Conservation (phyloP, 2,888 invertebrate species). For the Aspidiotus destructor region DNA sequence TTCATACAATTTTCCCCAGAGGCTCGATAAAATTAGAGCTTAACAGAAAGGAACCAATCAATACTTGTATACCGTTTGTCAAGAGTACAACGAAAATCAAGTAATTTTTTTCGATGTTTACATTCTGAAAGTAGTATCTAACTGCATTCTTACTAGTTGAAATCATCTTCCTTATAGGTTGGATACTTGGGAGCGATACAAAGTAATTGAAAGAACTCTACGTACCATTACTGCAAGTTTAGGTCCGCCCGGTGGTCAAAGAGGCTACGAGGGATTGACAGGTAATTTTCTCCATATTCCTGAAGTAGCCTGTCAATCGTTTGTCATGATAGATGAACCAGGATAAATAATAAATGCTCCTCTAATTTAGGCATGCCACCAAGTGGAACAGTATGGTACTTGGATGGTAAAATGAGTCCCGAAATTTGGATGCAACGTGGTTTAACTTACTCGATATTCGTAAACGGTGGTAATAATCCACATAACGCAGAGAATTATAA, state of each 20-base stretch:
- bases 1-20: slow-evolving; percentile 71
- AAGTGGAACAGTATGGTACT: slow-evolving; percentile 77
- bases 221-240: slow-evolving; percentile 70
- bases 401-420: slow-evolving; percentile 79
- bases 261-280: slow-evolving; percentile 65
- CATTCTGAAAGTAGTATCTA: background rate
- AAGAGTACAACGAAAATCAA: slow-evolving; percentile 29
- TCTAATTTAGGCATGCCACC: slow-evolving; percentile 50
- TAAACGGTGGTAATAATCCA: slow-evolving; percentile 77
- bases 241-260: slow-evolving; percentile 72
- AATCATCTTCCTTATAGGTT: slow-evolving; percentile 37
- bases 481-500: slow-evolving; percentile 77
- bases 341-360: slow-evolving; percentile 32
- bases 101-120: slow-evolving; percentile 18
- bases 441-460: slow-evolving; percentile 70
- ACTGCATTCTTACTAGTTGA: background rate
- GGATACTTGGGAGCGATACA: slow-evolving; percentile 46
- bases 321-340: background rate
- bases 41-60: slow-evolving; percentile 51
- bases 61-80: slow-evolving; percentile 63
- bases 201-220: slow-evolving; percentile 51
- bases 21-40: slow-evolving; percentile 58
- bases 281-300: slow-evolving; percentile 43
- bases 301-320: background rate
- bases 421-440: slow-evolving; percentile 80